Conservation (phyloP, 2,113 vertebrate genomes). For the Ivindomyrus marchei region DNA sequence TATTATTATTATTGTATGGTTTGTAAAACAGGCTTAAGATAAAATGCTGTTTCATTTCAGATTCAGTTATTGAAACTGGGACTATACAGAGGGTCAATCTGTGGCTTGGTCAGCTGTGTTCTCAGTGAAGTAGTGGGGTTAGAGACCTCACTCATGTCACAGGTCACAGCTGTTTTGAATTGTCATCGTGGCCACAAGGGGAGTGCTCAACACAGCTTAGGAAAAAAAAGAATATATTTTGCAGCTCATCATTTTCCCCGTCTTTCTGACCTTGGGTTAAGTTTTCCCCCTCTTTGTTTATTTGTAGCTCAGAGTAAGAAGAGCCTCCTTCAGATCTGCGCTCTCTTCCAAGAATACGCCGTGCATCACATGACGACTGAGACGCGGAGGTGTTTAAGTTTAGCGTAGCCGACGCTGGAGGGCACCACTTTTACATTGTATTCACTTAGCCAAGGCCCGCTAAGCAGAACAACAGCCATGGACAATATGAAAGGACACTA, state of each 20-base stretch:
- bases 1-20: neutral
- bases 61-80: conserved; percentile 45
- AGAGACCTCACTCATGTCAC: conserved; percentile 7
- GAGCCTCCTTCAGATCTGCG: neutral
- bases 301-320: neutral
- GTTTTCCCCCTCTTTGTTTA: conserved; percentile 14
- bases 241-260: neutral
- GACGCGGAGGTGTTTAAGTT: neutral
- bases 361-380: neutral
- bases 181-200: conserved; percentile 34
- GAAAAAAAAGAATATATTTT: neutral
- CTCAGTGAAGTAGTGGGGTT: conserved; percentile 4
- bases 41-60: conserved; percentile 44
- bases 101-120: neutral
- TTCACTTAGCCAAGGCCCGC: neutral
- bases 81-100: conserved; percentile 25
- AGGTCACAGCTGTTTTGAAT: conserved; percentile 27
- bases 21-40: conserved; percentile 19
- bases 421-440: neutral
- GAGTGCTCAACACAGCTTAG: conserved; percentile 26
- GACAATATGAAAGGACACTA: neutral
- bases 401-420: neutral
- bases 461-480: neutral
- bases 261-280: conserved; percentile 18
- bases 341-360: neutral